Percentiles rank a stretch among this genome's conserved stretches.
phyloP scores from a whole-genome alignment of 2,888 invertebrate species.

The Melipona beecheii region DNA sequence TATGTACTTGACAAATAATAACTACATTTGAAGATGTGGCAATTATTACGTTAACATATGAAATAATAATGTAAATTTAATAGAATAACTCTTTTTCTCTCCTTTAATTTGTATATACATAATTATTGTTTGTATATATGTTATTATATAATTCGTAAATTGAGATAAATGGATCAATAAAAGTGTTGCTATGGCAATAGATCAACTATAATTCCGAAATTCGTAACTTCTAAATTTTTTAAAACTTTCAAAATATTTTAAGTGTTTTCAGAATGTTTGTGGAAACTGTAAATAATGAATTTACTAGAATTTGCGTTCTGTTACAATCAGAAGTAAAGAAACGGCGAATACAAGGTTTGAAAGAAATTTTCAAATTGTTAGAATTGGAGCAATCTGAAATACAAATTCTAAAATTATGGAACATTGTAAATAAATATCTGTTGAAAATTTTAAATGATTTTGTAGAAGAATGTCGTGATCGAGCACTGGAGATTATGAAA shows the following conservation, averaged over 20 bases:
- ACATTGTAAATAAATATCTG: constrained; percentile 83
- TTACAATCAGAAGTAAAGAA: constrained; percentile 88
- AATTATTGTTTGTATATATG: background rate
- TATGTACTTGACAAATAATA: constrained; percentile 44
- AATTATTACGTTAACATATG: constrained; percentile 26
- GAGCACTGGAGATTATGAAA: constrained; percentile 85
- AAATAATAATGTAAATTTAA: constrained; percentile 39
- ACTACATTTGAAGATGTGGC: constrained; percentile 45
- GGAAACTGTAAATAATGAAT: constrained; percentile 37
- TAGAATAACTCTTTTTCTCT: constrained; percentile 14
- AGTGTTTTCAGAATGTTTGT: constrained; percentile 40
- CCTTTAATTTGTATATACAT: background rate
- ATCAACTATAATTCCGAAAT: constrained; percentile 11
- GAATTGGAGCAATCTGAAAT: constrained; percentile 83
- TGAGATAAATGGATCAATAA: constrained; percentile 28
- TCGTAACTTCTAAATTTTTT: background rate
- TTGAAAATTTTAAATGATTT: constrained; percentile 85
- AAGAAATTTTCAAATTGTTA: constrained; percentile 85
- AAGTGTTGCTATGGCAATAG: constrained; percentile 58
- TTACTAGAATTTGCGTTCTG: constrained; percentile 63
- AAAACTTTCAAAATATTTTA: constrained; percentile 31
- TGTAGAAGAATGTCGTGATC: constrained; percentile 88
- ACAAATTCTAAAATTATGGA: constrained; percentile 83
- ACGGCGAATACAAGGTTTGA: constrained; percentile 86
- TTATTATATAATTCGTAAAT: constrained; percentile 7